Evolutionary conservation across 2,797 vertebrate species (phyloP).

Genomic region (Falco biarmicus): DNA sequence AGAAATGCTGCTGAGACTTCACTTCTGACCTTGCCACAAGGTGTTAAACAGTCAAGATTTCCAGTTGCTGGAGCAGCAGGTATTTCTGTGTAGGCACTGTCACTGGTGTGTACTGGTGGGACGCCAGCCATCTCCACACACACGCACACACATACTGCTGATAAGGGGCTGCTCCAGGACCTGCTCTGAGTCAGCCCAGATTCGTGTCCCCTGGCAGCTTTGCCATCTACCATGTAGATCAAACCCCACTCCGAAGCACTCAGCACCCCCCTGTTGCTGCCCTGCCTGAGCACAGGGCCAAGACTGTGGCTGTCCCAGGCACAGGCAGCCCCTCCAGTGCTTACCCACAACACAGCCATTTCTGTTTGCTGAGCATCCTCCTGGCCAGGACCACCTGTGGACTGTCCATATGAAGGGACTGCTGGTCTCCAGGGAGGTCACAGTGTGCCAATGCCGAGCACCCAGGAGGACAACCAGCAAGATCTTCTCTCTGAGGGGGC

Average conservation of each 20-base stretch:
- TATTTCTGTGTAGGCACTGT: background rate
- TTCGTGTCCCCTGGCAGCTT: background rate
- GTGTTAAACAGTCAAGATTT: background rate
- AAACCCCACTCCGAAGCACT: background rate
- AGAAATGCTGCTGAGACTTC: background rate
- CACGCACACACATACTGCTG: background rate
- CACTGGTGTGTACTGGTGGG: background rate
- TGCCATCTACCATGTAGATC: background rate
- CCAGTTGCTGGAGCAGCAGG: background rate
- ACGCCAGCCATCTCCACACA: background rate
- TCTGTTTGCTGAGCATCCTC: background rate
- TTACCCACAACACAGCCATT: background rate
- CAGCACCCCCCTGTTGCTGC: background rate
- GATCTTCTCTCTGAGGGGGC: background rate
- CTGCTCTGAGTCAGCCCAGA: fast-evolving
- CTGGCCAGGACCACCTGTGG: background rate
- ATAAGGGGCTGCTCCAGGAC: background rate
- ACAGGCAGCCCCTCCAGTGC: background rate
- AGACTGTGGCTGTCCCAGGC: fast-evolving
- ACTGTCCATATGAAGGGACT: fast-evolving
- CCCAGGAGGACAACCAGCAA: background rate
- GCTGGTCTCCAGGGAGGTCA: fast-evolving
- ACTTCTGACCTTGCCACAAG: background rate
- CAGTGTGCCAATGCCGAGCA: background rate
- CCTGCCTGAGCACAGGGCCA: background rate